A percentile compares a stretch with the other conserved stretches of the same genome.
These are phyloP conservation scores for Hypomecis punctinalis DNA, from an alignment of 2,888 invertebrate species.

Conservation along the genomic window DNA sequence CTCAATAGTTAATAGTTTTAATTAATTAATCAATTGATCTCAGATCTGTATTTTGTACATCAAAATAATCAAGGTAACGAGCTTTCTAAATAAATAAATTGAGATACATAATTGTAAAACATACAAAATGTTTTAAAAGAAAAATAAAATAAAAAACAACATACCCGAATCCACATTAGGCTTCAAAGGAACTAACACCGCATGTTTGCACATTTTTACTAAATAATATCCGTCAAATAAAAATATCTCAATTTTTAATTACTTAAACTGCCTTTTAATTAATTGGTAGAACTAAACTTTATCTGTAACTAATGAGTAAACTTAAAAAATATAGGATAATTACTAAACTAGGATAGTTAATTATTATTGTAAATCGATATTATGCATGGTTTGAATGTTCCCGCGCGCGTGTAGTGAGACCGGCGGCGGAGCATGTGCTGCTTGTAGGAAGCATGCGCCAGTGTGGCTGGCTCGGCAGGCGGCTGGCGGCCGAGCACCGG, in stretches of 20 bases:
- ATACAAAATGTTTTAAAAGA: no score
- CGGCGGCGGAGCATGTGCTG: conserved; percentile 21
- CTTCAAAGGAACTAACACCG: conserved; percentile 67
- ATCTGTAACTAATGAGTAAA: neutral
- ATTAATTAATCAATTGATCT: no score
- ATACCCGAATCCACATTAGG: conserved; percentile 64
- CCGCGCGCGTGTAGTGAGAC: conserved; percentile 24
- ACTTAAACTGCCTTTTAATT: no score
- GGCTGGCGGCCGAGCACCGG: conserved; percentile 9
- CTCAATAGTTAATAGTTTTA: no score
- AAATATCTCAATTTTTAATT: neutral
- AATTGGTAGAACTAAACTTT: neutral
- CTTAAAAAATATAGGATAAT: neutral
- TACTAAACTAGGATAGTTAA: no score
- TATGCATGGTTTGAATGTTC: conserved; percentile 21
- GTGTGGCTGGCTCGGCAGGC: conserved; percentile 11
- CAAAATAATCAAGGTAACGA: no score
- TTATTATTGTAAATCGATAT: conserved; percentile 1
- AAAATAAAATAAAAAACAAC: conserved; percentile 36
- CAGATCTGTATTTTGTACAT: no score
- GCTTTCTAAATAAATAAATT: no score
- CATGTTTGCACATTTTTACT: conserved; percentile 70
- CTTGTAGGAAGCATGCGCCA: conserved; percentile 21
- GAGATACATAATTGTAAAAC: no score
- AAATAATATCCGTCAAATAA: conserved; percentile 35